These are phyloP conservation scores for Empis stercorea DNA, from an alignment of 2,888 invertebrate genomes.

Conservation along the genomic window DNA sequence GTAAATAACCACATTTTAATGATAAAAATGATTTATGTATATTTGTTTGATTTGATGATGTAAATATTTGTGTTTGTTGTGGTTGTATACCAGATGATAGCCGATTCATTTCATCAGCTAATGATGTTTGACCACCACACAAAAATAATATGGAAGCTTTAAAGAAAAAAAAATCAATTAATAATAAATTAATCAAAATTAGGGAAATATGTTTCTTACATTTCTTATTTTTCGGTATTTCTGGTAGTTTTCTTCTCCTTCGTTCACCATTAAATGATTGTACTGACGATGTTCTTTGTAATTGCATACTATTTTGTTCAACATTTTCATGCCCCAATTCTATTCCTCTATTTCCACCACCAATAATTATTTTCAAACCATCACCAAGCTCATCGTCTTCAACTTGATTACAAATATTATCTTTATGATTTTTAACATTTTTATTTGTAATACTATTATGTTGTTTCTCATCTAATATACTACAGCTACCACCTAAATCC, in stretches of 20 bases:
- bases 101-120: slow-evolving; percentile 28
- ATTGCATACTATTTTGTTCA: slow-evolving; percentile 17
- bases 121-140: slow-evolving; percentile 43
- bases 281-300: slow-evolving; percentile 13
- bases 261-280: slow-evolving; percentile 38
- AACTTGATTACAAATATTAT: slow-evolving; percentile 21
- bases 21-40: slow-evolving; percentile 47
- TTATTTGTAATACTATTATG: slow-evolving; percentile 6
- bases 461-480: neutral
- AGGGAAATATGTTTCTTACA: slow-evolving; percentile 46
- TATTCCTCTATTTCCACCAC: slow-evolving; percentile 25
- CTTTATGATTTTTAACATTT: slow-evolving; percentile 12
- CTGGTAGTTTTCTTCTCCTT: slow-evolving; percentile 70
- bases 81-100: slow-evolving; percentile 13
- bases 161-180: slow-evolving; percentile 19
- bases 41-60: slow-evolving; percentile 14
- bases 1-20: slow-evolving; percentile 59
- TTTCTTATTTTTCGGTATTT: slow-evolving; percentile 81
- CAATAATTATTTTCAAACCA: slow-evolving; percentile 31
- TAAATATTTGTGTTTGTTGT: neutral
- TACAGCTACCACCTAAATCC: slow-evolving; percentile 35
- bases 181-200: slow-evolving; percentile 8
- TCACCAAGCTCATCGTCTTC: slow-evolving; percentile 38
- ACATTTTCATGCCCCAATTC: slow-evolving; percentile 33
- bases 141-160: slow-evolving; percentile 48